Evolutionary conservation across 2,797 vertebrate genomes (phyloP).

Genomic region (Sebastes taczanowskii): DNA sequence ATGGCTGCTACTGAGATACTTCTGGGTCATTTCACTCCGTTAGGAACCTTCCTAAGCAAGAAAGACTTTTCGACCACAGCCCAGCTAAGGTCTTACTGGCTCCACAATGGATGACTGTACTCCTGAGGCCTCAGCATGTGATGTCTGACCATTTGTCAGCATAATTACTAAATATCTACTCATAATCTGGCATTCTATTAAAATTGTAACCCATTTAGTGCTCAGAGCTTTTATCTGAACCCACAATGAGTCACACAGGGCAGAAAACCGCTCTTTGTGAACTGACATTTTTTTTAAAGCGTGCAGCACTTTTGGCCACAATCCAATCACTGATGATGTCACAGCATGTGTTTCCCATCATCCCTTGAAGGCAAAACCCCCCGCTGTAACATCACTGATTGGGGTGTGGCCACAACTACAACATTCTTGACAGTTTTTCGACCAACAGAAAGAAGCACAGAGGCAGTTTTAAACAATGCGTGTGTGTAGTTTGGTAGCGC

Average conservation of each 20-base stretch:
- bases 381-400: slow-evolving; percentile 36
- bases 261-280: slow-evolving; percentile 12
- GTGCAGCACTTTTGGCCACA: neutral
- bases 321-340: slow-evolving; percentile 38
- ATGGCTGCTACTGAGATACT: too few relatives aligned
- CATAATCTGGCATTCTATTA: slow-evolving; percentile 9
- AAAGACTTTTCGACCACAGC: too few relatives aligned
- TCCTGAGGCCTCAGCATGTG: slow-evolving; percentile 12
- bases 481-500: neutral
- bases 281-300: slow-evolving; percentile 6
- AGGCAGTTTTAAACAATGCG: neutral
- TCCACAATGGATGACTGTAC: slow-evolving; percentile 39
- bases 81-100: neutral
- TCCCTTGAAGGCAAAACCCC: neutral
- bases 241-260: neutral
- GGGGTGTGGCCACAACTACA: neutral
- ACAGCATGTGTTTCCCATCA: slow-evolving; percentile 39
- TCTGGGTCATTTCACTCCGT: too few relatives aligned
- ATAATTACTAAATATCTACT: slow-evolving; percentile 6
- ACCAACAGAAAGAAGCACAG: neutral
- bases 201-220: slow-evolving; percentile 12
- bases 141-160: slow-evolving; percentile 20
- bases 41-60: too few relatives aligned
- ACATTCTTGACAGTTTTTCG: neutral
- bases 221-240: slow-evolving; percentile 1